Evolutionary conservation across 1,140 invertebrate species (phyloP).

Genomic region (Drosophila sp.): DNA sequence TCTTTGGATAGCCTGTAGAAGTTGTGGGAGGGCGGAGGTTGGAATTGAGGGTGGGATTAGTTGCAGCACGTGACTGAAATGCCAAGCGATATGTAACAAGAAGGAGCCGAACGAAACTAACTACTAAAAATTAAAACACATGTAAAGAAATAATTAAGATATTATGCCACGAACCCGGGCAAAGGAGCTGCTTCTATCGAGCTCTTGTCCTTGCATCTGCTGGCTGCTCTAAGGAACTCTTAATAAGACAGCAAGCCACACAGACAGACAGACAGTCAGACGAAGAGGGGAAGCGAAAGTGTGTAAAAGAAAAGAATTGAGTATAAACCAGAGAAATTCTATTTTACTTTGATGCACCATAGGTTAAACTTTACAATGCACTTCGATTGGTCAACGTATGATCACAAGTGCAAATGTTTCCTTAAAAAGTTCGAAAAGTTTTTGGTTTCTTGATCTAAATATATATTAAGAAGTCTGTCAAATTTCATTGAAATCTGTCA

Average conservation of each 20-base stretch:
- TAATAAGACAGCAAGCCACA: neutral
- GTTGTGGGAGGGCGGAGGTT: neutral
- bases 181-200: neutral
- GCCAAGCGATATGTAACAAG: constrained; percentile 35
- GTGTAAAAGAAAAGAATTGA: too few relatives aligned
- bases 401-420: neutral
- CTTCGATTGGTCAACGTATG: neutral
- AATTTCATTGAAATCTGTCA: too few relatives aligned
- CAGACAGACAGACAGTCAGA: neutral
- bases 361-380: neutral
- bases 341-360: neutral
- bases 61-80: constrained; percentile 79
- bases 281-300: neutral
- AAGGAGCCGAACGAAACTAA: constrained; percentile 46
- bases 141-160: constrained; percentile 81
- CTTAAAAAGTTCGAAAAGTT: too few relatives aligned
- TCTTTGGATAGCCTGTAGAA: constrained; percentile 5
- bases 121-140: constrained; percentile 80
- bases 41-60: constrained; percentile 46
- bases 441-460: too few relatives aligned
- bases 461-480: too few relatives aligned
- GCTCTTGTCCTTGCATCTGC: neutral
- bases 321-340: too few relatives aligned
- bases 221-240: neutral
- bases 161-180: constrained; percentile 60